Evolutionary conservation across 2,888 invertebrate genomes (phyloP), one percentile per base, ranked within the genome.

Genomic region (Thalpophila matura): DNA sequence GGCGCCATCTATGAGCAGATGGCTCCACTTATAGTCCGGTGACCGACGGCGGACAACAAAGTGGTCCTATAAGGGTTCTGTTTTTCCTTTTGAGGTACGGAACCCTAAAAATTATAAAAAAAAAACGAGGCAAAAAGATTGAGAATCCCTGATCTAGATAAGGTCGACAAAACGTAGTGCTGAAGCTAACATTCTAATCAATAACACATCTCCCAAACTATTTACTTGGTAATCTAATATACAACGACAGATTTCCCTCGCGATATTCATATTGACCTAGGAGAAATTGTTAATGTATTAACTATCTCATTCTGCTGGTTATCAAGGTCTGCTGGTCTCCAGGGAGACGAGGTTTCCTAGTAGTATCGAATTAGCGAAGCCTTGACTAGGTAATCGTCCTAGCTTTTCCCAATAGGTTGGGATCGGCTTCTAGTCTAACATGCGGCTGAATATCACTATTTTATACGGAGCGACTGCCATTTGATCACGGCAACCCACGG

Each of bases 201-300:
- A 29, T 38, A 58, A 24, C 14, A 29, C 27, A 46, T 33, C 12
- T 5, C n/a, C 27, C 26, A 37, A 12, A 45, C 37, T 50, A 40
- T 69, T 55, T 51, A 70, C 35, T 46, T 7, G 29, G 31, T 53
- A 67, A 59, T 55, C 29, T 14, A 49, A 57, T 71, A 51, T 24
- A 65, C 12, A 31, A 14, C 14, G 31, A 33, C 5, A 50, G 46
- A 74, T 74, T 72, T 68, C 74, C 71, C 69, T 6, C 20, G 70
- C 40, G 70, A 43, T 60, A 38, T 35, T n/a, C 18, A 63, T 50
- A 58, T 47, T 10, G 35, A 40, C 6, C 29, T 40, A n/a, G 35
- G 7, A 27, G 50, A 37, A 51, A 65, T 38, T 35, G 49, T 24
- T 42, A 65, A 59, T 65, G 22, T 50, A 55, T 56, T 55, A 51